Evolutionary conservation across 1,140 invertebrate genomes (phyloP), one percentile per base, ranked within the genome.

Genomic region (Meloidogyne exigua): DNA sequence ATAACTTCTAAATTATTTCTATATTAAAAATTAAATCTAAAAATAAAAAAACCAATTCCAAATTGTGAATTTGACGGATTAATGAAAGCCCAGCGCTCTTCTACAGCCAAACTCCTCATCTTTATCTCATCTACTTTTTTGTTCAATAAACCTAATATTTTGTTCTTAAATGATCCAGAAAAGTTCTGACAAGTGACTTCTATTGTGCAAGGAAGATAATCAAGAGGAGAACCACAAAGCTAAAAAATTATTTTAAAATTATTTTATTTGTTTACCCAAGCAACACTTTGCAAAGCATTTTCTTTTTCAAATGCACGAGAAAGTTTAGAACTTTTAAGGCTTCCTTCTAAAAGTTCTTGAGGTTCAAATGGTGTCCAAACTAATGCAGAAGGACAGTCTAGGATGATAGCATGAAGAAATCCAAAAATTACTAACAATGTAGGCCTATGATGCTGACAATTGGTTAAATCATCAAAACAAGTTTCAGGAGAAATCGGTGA

Each of bases 311-410:
- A 4, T 13, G 49, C 18, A 18, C n/a, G 42, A 21, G 15, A 26
- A 26, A 64, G 15, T 73, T 25, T 65, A 39, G 57, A 23, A 64
- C 12, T 32, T 57, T 21, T 73, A 62, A 39, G 21, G 25, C 49
- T 76, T 65, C 72, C 36, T 42, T 79, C 77, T 10, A 39, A 26
- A 23, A 82, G 26, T 72, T 70, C 69, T 15, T 66, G 68, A 32
- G 70, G 42, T 23, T 80, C 78, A 28, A 79, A 81, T 4, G 44
- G 62, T 57, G 83, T 81, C 76, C 78, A 86, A 76, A 83, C 68
- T 36, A 86, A 68, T n/a, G 82, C 82, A 11, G 71, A 72, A 13
- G 82, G 82, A 26, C 82, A 83, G 57, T 83, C 82, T 32, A 83
- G 75, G 15, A 83, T 70, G 23, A 83, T 76, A 21, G 82, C 82